A percentile compares a stretch with the other conserved stretches of the same genome.
Evolutionary conservation across 2,797 vertebrate species (phyloP).

Genomic region (Notamacropus eugenii): DNA sequence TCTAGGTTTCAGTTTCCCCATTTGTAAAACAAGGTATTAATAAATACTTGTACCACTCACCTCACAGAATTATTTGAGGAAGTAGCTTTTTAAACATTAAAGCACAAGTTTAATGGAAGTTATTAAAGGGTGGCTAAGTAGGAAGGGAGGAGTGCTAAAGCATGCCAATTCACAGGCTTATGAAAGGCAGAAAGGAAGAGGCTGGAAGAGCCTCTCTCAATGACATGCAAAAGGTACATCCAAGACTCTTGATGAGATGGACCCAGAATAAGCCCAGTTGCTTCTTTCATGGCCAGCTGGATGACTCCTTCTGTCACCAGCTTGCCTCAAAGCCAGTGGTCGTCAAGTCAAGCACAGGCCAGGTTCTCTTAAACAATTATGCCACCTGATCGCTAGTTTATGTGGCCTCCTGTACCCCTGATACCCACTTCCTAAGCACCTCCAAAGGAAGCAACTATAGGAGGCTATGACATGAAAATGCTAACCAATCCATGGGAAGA

Average conservation of each 20-base stretch:
- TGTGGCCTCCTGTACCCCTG: background rate
- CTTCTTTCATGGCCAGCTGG: conserved; percentile 39
- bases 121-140: background rate
- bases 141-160: background rate
- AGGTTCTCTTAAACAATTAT: background rate
- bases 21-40: background rate
- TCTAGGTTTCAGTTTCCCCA: background rate
- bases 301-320: conserved; percentile 2
- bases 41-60: background rate
- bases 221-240: background rate
- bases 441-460: background rate
- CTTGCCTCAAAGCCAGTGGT: background rate
- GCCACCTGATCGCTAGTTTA: conserved; percentile 16
- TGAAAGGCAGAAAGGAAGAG: background rate
- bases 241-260: background rate
- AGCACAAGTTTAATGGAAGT: background rate
- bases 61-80: background rate
- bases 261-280: background rate
- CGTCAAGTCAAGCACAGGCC: background rate
- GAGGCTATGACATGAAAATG: background rate
- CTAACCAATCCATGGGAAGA: background rate
- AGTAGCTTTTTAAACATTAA: background rate
- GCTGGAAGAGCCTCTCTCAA: background rate
- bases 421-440: background rate
- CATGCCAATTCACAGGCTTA: background rate